Evolutionary conservation across 1,140 invertebrate species (phyloP).

Genomic region (Laupala kohalensis): DNA sequence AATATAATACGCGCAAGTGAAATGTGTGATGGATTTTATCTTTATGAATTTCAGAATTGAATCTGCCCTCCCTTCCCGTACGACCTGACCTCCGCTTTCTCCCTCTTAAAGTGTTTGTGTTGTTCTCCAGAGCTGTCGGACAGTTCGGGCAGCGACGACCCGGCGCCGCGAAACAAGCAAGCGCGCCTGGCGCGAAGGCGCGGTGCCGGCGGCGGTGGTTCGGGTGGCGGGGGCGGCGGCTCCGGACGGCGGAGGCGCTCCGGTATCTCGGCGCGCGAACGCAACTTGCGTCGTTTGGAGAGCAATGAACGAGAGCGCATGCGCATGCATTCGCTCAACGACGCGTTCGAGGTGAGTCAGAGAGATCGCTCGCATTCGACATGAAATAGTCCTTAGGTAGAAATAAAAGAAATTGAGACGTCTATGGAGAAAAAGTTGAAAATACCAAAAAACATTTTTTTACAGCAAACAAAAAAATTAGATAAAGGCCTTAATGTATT

Average conservation of each 20-base stretch:
- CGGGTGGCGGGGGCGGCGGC: background rate
- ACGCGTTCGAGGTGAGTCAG: constrained; percentile 70
- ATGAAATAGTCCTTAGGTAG: too few relatives aligned
- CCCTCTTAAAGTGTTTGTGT: background rate
- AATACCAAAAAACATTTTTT: too few relatives aligned
- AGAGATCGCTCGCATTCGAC: too few relatives aligned
- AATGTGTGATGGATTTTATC: too few relatives aligned
- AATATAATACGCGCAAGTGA: too few relatives aligned
- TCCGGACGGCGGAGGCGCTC: constrained; percentile 34
- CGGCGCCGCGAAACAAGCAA: constrained; percentile 4
- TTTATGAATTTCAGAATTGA: too few relatives aligned
- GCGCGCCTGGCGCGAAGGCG: background rate
- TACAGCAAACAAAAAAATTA: too few relatives aligned
- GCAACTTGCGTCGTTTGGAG: constrained; percentile 71
- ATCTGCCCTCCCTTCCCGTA: too few relatives aligned
- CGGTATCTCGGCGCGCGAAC: constrained; percentile 58
- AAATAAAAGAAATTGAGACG: too few relatives aligned
- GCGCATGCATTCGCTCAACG: constrained; percentile 85
- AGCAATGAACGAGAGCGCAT: constrained; percentile 84
- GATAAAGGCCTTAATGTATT: too few relatives aligned
- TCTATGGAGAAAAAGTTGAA: too few relatives aligned
- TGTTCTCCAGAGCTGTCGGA: constrained; percentile 9
- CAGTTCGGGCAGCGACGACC: constrained; percentile 12
- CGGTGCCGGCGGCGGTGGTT: background rate
- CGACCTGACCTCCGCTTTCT: too few relatives aligned